Evolutionary conservation across 2,113 vertebrate species (phyloP), one percentile per base, ranked within the genome.

Genomic region (Cygnus atratus): DNA sequence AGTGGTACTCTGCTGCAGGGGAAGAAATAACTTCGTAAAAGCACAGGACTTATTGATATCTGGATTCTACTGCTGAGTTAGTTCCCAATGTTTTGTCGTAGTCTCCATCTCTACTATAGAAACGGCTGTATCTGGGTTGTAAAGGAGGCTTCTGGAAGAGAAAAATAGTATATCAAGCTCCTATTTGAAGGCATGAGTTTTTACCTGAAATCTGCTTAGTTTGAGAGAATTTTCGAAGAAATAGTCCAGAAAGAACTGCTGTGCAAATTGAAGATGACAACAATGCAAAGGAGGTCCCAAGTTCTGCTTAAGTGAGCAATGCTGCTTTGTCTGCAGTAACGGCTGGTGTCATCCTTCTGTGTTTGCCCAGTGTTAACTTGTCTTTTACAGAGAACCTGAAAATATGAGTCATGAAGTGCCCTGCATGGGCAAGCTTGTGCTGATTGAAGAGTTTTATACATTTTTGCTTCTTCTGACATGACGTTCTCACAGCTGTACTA

Each of bases 111-210:
- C 31, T 24, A 3, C n/a, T 50, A 22, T 35, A 41, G 46, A 11
- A 67, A 4, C 33, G 67, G 39, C 63, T 54, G 26, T 26, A 5
- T 48, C 48, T 37, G 37, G 57, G 18, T 18, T 43, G 4, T 7
- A 7, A 7, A n/a, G 11, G 46, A 71, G 63, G 68, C 65, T 67
- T 43, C 43, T 48, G 26, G 35, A 66, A 46, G 33, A 87, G 35
- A 22, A 46, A 9, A 18, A 44, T 4, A 55, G 20, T 0, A 0
- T 6, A 0, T 10, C 1, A 13, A 61, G 33, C 19, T 14, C 44
- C 68, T 89, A 0, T 37, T 10, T 31, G 76, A 37, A 52, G 48
- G 58, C n/a, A 21, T 0, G 0, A 18, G 46, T 16, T 44, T 39
- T 26, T 11, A 54, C 6, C 37, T 80, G 39, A 24, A 2, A n/a